Percentiles rank a stretch among this genome's conserved stretches.
Evolutionary conservation across 2,797 vertebrate species (phyloP).

Genomic region (Phaenicophaeus curvirostris): DNA sequence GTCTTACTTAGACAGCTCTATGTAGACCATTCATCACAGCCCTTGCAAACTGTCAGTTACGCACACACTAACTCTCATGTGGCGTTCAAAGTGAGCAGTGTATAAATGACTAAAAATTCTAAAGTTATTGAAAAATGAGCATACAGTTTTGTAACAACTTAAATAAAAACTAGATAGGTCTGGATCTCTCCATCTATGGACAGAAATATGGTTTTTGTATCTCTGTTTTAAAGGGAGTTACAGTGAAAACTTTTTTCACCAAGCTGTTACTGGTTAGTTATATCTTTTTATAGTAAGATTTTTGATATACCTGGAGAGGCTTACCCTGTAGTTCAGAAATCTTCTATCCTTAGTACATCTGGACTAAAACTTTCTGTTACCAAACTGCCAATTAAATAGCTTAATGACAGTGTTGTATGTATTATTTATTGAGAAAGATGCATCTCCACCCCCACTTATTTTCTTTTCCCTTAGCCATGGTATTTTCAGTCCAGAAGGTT

Average conservation of each 20-base stretch:
- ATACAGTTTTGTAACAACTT: constrained; percentile 22
- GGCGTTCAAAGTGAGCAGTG: not conserved
- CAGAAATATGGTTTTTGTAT: not conserved
- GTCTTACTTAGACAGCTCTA: not conserved
- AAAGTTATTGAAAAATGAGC: not conserved
- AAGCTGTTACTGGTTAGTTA: not conserved
- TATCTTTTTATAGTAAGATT: not conserved
- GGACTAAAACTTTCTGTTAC: not conserved
- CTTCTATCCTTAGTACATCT: not conserved
- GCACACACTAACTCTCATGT: accelerated
- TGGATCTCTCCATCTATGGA: not conserved
- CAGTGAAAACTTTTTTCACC: not conserved
- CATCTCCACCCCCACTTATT: not conserved
- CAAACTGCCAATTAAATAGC: not conserved
- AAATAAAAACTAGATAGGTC: not conserved
- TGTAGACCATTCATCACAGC: not conserved
- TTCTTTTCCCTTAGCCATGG: not conserved
- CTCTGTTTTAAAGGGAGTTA: not conserved
- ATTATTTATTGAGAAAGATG: not conserved
- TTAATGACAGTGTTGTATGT: not conserved
- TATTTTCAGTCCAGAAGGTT: not conserved
- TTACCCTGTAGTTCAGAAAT: not conserved
- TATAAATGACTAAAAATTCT: constrained; percentile 28
- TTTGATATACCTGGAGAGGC: not conserved
- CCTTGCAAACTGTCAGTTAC: not conserved